A percentile compares a stretch with the other conserved stretches of the same genome.
These are phyloP conservation scores for Shargacucullia verbasci DNA, from an alignment of 2,888 invertebrate species.

Conservation along the genomic window DNA sequence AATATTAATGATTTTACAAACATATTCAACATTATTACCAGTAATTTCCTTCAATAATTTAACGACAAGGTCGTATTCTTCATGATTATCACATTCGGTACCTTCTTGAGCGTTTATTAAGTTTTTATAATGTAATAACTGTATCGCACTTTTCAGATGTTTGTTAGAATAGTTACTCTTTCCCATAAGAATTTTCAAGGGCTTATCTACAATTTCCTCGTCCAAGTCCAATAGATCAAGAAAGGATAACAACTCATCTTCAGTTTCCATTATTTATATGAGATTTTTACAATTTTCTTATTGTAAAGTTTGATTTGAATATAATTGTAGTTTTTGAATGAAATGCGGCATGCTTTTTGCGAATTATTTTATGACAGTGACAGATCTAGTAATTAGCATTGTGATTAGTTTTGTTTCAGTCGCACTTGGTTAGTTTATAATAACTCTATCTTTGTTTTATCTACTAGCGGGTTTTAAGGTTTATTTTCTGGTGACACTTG, in stretches of 20 bases:
- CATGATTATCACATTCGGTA: slow-evolving; percentile 77
- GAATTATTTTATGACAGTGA: no score
- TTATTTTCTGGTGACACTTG: no score
- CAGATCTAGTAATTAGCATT: no score
- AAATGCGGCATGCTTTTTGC: slow-evolving; percentile 2
- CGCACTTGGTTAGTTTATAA: no score
- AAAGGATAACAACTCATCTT: slow-evolving; percentile 71
- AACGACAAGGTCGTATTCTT: slow-evolving; percentile 73
- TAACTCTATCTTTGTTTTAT: no score
- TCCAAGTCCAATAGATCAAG: slow-evolving; percentile 82
- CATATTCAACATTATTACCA: slow-evolving; percentile 66
- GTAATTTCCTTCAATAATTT: slow-evolving; percentile 67
- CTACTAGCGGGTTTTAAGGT: no score
- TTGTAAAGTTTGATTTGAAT: no score
- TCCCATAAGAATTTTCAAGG: slow-evolving; percentile 74
- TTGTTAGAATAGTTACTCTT: slow-evolving; percentile 65
- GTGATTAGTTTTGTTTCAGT: no score
- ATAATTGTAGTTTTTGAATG: background rate
- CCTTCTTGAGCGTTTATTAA: slow-evolving; percentile 78
- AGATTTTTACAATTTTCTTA: no score
- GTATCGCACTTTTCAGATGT: slow-evolving; percentile 71
- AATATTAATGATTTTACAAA: slow-evolving; percentile 73
- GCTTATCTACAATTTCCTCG: slow-evolving; percentile 77
- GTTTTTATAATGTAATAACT: slow-evolving; percentile 80
- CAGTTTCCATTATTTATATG: slow-evolving; percentile 57